Evolutionary conservation across 2,797 vertebrate species (phyloP).

Genomic region (Garrulus glandarius): DNA sequence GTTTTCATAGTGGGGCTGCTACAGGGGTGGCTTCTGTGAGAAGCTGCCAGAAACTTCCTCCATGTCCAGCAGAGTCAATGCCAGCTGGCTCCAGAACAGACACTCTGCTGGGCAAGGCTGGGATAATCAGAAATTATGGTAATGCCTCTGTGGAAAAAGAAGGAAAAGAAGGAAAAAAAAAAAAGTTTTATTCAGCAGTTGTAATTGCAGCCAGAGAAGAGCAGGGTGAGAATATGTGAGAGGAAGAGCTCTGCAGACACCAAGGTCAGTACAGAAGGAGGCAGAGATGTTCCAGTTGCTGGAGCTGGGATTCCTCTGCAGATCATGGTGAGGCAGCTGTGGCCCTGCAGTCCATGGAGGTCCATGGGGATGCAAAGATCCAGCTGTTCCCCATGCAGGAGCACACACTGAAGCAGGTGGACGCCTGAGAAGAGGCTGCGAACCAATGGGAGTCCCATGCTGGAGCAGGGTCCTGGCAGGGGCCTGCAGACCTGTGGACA

Average conservation of each 20-base stretch:
- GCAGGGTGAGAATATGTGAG: not conserved
- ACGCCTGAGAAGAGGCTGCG: not conserved
- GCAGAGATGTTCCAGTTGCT: not conserved
- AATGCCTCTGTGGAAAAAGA: not conserved
- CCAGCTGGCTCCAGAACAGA: fast-evolving
- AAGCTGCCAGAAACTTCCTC: not conserved
- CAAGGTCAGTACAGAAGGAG: not conserved
- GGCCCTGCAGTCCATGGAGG: not conserved
- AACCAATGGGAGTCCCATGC: fast-evolving
- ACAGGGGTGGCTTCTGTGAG: not conserved
- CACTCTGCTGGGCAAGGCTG: fast-evolving
- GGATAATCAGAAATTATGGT: fast-evolving
- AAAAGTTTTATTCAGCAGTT: not conserved
- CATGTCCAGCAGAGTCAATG: not conserved
- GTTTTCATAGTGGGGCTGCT: not conserved
- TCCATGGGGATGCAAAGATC: not conserved
- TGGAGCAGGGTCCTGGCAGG: not conserved
- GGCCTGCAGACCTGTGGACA: fast-evolving
- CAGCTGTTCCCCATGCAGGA: not conserved
- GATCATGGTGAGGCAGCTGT: not conserved
- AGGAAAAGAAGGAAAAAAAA: not conserved
- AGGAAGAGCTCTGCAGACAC: not conserved
- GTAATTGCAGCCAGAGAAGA: not conserved
- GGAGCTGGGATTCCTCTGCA: not conserved
- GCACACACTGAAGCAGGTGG: fast-evolving